Base-by-base conservation (phyloP, 2,797 vertebrate species). In the Lerista edwardsae region DNA sequence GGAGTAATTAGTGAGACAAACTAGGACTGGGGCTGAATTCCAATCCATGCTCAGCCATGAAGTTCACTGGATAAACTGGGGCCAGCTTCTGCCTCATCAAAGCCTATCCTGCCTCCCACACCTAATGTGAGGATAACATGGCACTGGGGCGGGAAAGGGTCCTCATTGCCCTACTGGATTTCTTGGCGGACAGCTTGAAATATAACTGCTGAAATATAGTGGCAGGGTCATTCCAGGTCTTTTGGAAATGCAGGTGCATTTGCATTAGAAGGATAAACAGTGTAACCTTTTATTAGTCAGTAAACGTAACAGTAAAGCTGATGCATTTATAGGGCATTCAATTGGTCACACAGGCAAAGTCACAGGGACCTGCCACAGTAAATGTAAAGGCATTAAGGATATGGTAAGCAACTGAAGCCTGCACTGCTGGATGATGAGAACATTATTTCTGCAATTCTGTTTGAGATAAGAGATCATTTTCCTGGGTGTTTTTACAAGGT, bases 331-430 rank as follows among this genome's bases (percentile, higher is more conserved):
- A 79, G 19, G 10, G 34, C 3, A 81, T 39, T 82, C 86, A 44
- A 65, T 41, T 82, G 72, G 84, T 87, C 71, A 57, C 11, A 86
- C 82, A 51, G n/a, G 10, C 21, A 44, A 65, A 76, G 85, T 85
- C 57, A 79, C 61, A 39, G 72, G 76, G 12, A 84, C 17, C 0
- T 85, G 41, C 34, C 61, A 51, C n/a, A n/a, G n/a, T 81, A 85
- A 89, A 75, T 89, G 79, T 84, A 89, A 84, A 27, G 44, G 10
- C 77, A 77, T 61, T n/a, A 31, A 5, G 2, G 29, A 39, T 19
- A 41, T 2, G 3, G 11, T 21, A 23, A 88, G 21, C 51, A n/a
- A 80, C 75, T 91, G 86, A 73, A 69, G 29, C 15, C 23, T 71
- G 19, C 82, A 65, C 10, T 27, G 29, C 31, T 15, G 68, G 74